Evolutionary conservation across 1,140 invertebrate species (phyloP), one percentile per base, ranked within the genome.

Genomic region (Saccostrea glomerata): DNA sequence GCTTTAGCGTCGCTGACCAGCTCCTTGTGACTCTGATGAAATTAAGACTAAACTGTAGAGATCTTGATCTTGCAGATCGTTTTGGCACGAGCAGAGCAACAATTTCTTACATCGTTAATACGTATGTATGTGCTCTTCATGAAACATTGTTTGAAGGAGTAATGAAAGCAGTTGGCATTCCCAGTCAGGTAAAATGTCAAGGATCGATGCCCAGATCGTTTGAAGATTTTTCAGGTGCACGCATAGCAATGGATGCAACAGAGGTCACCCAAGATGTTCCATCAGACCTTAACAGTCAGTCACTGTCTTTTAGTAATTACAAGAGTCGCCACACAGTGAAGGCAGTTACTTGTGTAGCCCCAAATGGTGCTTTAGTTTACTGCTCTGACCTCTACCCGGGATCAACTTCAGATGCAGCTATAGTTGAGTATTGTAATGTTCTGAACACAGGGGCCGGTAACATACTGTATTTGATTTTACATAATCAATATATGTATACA

Each of bases 241-340:
- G 84, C 20, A 89, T 89, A 82, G 88, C 85, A 83, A 86, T 86
- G 84, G 58, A 86, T 86, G 88, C 88, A 13, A 86, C 88, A 83
- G 88, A 89, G 25, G 77, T 89, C 9, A 54, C 82, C 83, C 87
- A 85, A 73, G 85, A 86, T 83, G 88, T 89, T 86, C 88, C 84
- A 36, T 89, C 77, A 23, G 70, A 88, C 36, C 82, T 89, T 70
- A 36, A 36, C 30, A 36, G 30, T 36, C 30, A 36, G 30, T 36
- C 30, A 36, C 30, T 36, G 30, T 36, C 30, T 36, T 36, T 36
- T 36, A 36, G 30, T 36, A 36, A 36, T 36, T 36, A 36, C 30
- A 36, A 36, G 30, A 36, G 30, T 36, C 30, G 30, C 30, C 30
- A 36, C 30, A 36, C 30, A 36, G 30, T 36, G 30, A 36, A 36